Evolutionary conservation across 2,113 vertebrate genomes (phyloP).

Genomic region (Anser brachyrhynchus): DNA sequence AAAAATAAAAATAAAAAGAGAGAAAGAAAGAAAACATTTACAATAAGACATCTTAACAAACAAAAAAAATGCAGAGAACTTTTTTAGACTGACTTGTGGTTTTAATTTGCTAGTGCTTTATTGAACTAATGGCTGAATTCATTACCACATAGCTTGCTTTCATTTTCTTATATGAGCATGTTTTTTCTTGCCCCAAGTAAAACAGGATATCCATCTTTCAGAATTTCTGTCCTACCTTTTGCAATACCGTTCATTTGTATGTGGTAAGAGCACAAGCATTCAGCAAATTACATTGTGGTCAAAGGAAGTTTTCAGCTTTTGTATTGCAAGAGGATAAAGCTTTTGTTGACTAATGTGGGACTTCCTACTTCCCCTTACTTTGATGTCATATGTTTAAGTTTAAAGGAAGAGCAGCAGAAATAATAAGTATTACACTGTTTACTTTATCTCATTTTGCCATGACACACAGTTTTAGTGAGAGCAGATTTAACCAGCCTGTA

Average conservation of each 20-base stretch:
- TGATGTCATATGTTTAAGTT: slow-evolving; percentile 40
- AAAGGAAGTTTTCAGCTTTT: slow-evolving; percentile 11
- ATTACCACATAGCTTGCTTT: slow-evolving; percentile 33
- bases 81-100: background rate
- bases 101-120: slow-evolving; percentile 31
- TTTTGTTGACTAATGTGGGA: slow-evolving; percentile 48
- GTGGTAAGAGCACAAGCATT: slow-evolving; percentile 35
- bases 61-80: background rate
- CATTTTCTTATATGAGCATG: slow-evolving; percentile 35
- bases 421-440: background rate
- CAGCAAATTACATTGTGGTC: background rate
- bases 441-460: background rate
- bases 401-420: background rate
- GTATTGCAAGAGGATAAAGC: slow-evolving; percentile 22
- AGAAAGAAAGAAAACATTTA: background rate
- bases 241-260: slow-evolving; percentile 54
- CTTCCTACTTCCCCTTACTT: slow-evolving; percentile 46
- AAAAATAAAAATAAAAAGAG: background rate
- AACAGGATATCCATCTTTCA: slow-evolving; percentile 69
- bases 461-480: background rate
- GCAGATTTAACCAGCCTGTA: background rate
- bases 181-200: slow-evolving; percentile 28
- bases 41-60: background rate
- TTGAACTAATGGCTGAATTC: background rate
- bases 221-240: slow-evolving; percentile 68